A percentile compares a stretch with the other conserved stretches of the same genome.
Conservation (phyloP, 2,113 vertebrate species). For the Chionis minor region DNA sequence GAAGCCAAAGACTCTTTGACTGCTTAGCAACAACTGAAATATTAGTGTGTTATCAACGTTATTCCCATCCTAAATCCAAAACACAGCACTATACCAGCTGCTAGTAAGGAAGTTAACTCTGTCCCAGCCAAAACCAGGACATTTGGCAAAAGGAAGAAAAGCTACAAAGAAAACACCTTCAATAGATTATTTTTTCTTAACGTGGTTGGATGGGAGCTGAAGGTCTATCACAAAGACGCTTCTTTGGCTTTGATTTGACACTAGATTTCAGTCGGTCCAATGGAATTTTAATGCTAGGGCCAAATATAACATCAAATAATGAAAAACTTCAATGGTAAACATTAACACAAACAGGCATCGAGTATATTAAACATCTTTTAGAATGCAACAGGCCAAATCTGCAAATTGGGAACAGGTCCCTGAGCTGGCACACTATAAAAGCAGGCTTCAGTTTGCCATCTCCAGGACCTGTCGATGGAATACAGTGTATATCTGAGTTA, state of each 20-base stretch:
- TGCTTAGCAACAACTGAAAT: background rate
- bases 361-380: constrained; percentile 70
- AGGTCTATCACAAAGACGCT: constrained; percentile 62
- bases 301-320: constrained; percentile 80
- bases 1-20: background rate
- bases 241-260: constrained; percentile 64
- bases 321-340: constrained; percentile 76
- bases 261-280: constrained; percentile 57
- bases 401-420: constrained; percentile 76
- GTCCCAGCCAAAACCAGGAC: background rate
- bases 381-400: constrained; percentile 66
- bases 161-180: constrained; percentile 36
- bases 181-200: background rate
- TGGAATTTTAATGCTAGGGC: constrained; percentile 56
- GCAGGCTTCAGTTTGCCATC: constrained; percentile 61
- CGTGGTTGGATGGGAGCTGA: constrained; percentile 31
- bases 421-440: constrained; percentile 71
- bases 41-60: background rate
- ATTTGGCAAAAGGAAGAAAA: background rate
- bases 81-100: background rate
- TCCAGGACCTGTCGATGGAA: constrained; percentile 46
- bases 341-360: constrained; percentile 66
- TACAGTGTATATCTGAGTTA: constrained; percentile 36
- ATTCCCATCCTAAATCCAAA: background rate
- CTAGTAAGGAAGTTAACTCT: background rate